Evolutionary conservation across 2,113 vertebrate genomes (phyloP).

Genomic region (Callaeas wilsoni): DNA sequence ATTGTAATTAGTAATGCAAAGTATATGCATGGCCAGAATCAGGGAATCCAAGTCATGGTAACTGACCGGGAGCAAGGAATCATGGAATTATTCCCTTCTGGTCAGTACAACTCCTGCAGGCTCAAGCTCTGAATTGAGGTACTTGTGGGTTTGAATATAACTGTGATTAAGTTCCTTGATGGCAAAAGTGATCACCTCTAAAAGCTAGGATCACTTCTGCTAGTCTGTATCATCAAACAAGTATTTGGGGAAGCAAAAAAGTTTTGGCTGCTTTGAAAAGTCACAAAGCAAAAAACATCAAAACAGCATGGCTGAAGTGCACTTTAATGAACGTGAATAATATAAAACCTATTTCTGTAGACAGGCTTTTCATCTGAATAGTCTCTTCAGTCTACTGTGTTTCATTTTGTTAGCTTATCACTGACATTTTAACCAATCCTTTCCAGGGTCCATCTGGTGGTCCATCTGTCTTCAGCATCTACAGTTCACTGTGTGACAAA

Average conservation of each 20-base stretch:
- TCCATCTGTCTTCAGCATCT: conserved; percentile 73
- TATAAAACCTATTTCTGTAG: conserved; percentile 3
- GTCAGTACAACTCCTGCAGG: background rate
- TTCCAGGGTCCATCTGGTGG: conserved; percentile 67
- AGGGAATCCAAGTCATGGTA: background rate
- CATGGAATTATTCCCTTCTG: background rate
- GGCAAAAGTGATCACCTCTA: background rate
- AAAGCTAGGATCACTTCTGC: background rate
- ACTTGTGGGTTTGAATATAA: background rate
- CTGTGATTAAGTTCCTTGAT: background rate
- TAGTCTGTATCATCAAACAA: background rate
- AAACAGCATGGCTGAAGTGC: background rate
- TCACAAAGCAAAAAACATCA: background rate
- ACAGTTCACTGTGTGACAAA: conserved; percentile 52
- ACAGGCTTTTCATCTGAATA: conserved; percentile 54
- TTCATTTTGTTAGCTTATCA: conserved; percentile 65
- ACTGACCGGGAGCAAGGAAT: background rate
- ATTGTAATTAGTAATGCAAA: background rate
- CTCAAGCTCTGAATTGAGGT: background rate
- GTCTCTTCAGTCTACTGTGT: conserved; percentile 27
- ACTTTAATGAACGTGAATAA: conserved; percentile 16
- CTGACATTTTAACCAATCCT: conserved; percentile 67
- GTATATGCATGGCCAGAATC: background rate
- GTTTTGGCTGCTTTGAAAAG: background rate
- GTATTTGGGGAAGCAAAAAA: background rate